phyloP scores from a whole-genome alignment of 2,113 vertebrate genomes.

The Furnarius figulus region DNA sequence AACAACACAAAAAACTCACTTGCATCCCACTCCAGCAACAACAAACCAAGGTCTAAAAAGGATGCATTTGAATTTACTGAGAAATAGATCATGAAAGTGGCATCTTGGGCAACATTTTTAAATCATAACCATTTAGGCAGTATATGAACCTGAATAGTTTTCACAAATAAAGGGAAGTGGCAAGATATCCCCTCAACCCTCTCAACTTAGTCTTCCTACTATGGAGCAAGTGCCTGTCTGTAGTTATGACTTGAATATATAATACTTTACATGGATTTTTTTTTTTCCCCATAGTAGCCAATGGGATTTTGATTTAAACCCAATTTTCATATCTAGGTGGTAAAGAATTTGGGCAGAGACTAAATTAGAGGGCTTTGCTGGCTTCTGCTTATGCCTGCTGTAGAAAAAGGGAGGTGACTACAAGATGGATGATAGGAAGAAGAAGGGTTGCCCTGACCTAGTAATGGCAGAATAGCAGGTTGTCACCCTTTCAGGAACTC shows the following conservation, averaged over 20 bases:
- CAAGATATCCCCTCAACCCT: not conserved
- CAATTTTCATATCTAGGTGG: not conserved
- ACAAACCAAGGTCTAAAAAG: not conserved
- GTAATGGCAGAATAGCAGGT: too few species aligned
- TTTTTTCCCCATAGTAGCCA: not conserved
- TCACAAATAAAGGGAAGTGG: not conserved
- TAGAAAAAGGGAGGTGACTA: not conserved
- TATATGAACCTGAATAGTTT: not conserved
- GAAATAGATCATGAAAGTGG: not conserved
- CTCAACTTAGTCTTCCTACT: not conserved
- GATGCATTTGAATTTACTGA: not conserved
- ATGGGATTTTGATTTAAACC: not conserved
- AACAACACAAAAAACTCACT: not conserved
- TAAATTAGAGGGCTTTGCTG: not conserved
- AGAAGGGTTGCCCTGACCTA: not conserved
- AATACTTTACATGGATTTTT: not conserved
- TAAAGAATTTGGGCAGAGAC: not conserved
- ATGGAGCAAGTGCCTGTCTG: not conserved
- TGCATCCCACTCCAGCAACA: not conserved
- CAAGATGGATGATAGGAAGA: not conserved
- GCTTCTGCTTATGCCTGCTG: not conserved
- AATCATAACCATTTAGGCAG: not conserved
- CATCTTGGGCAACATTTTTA: not conserved
- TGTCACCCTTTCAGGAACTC: not conserved
- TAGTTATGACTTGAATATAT: not conserved